phyloP scores from a whole-genome alignment of 1,140 invertebrate genomes.

The Stegodyphus mimosarum region DNA sequence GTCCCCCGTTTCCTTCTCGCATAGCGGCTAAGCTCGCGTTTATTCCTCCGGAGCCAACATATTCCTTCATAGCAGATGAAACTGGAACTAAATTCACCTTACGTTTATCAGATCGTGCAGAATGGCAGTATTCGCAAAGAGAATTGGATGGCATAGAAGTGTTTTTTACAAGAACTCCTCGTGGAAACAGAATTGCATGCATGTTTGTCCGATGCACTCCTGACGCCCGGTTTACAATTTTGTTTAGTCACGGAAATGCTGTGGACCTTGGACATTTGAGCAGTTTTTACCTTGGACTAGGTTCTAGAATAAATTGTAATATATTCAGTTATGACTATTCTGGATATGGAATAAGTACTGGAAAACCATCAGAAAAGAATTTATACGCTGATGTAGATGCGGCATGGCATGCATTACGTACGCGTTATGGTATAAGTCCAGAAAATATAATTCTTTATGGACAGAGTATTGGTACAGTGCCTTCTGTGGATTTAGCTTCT shows the following conservation, averaged over 20 bases:
- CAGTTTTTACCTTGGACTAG: slow-evolving; percentile 97
- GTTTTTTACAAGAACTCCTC: slow-evolving; percentile 77
- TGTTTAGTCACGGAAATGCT: slow-evolving; percentile 99
- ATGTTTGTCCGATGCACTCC: slow-evolving; percentile 93
- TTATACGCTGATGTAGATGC: slow-evolving; percentile 99
- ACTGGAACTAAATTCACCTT: slow-evolving; percentile 65
- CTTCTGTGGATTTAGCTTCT: slow-evolving; percentile 93
- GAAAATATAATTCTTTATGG: slow-evolving; percentile 99
- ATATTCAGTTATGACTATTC: slow-evolving; percentile 99
- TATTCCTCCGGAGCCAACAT: slow-evolving; percentile 97
- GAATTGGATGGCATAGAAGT: slow-evolving; percentile 97
- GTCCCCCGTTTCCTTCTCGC: slow-evolving; percentile 97
- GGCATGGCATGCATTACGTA: slow-evolving; percentile 92
- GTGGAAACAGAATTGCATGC: slow-evolving; percentile 96
- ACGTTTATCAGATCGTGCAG: slow-evolving; percentile 92
- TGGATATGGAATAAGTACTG: slow-evolving; percentile 93
- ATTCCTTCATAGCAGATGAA: slow-evolving; percentile 77
- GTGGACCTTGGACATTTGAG: slow-evolving; percentile 98
- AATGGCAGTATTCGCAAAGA: slow-evolving; percentile 97
- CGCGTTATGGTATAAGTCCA: slow-evolving; percentile 89
- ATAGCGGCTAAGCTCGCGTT: slow-evolving; percentile 99
- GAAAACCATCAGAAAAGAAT: slow-evolving; percentile 98
- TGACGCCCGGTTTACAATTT: slow-evolving; percentile 94
- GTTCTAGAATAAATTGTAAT: slow-evolving; percentile 97
- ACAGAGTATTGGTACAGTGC: slow-evolving; percentile 97